These are phyloP conservation scores for Orycteropus afer DNA, from an alignment of 2,113 vertebrate genomes.

Conservation along the genomic window DNA sequence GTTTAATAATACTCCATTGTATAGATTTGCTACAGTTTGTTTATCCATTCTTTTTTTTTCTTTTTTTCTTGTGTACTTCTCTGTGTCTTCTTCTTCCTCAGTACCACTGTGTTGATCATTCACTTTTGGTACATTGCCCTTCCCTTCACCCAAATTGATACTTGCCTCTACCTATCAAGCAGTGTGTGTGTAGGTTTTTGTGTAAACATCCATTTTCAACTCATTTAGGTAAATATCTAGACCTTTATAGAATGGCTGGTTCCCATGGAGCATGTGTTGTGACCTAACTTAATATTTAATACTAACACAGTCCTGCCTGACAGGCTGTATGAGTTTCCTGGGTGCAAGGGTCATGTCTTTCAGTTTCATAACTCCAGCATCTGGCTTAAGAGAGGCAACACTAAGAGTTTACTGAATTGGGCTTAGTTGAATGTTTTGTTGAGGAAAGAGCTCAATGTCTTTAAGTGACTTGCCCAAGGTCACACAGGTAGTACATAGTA, in stretches of 20 bases:
- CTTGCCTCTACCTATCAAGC: no score
- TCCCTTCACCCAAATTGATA: no score
- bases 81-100: no score
- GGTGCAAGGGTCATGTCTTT: not conserved
- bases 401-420: not conserved
- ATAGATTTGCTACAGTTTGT: no score
- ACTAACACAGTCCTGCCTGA: not conserved
- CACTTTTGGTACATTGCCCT: no score
- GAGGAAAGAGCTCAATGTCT: not conserved
- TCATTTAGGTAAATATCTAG: not conserved
- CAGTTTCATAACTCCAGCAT: not conserved
- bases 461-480: slow-evolving; percentile 11
- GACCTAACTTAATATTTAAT: not conserved
- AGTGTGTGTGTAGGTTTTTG: not conserved
- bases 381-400: not conserved
- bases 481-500: not conserved
- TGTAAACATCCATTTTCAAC: not conserved
- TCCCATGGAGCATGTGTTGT: not conserved
- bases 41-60: no score
- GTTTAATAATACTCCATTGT: no score
- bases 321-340: not conserved
- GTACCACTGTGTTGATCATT: no score
- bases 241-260: not conserved
- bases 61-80: no score
- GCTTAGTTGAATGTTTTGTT: not conserved